Evolutionary conservation across 2,113 vertebrate species (phyloP).

Genomic region (Pavo muticus): DNA sequence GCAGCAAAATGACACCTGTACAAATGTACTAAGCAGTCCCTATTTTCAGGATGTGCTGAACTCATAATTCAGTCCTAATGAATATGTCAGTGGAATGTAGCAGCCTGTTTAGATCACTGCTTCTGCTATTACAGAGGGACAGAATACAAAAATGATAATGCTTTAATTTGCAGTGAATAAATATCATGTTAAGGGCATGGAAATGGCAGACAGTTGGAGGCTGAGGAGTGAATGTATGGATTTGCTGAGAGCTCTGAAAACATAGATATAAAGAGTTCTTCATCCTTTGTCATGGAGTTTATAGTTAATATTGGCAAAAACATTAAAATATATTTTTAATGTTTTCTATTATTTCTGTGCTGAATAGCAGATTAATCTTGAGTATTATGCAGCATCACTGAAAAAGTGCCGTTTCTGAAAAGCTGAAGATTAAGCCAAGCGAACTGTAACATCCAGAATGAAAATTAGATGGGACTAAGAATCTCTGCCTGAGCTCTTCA

Average conservation of each 20-base stretch:
- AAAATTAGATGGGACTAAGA: neutral
- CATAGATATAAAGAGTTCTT: neutral
- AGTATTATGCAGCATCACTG: neutral
- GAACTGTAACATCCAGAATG: neutral
- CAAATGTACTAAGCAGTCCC: conserved; percentile 67
- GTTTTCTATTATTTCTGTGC: neutral
- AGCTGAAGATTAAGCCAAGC: neutral
- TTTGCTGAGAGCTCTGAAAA: conserved; percentile 49
- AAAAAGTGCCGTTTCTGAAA: neutral
- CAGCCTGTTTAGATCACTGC: conserved; percentile 75
- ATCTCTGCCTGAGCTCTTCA: neutral
- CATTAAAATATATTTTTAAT: conserved; percentile 36
- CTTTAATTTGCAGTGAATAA: conserved; percentile 77
- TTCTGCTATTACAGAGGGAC: conserved; percentile 65
- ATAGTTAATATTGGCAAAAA: conserved; percentile 26
- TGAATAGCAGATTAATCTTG: neutral
- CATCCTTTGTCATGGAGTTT: conserved; percentile 21
- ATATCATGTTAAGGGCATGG: conserved; percentile 71
- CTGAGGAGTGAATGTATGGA: neutral
- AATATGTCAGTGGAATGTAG: conserved; percentile 76
- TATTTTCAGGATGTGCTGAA: conserved; percentile 79
- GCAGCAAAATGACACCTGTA: conserved; percentile 78
- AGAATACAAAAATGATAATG: conserved; percentile 69
- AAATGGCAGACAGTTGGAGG: conserved; percentile 24
- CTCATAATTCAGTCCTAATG: conserved; percentile 82